Percentiles rank a stretch among this genome's conserved stretches.
Conservation (phyloP, 2,888 invertebrate species). For the Drepana falcataria region DNA sequence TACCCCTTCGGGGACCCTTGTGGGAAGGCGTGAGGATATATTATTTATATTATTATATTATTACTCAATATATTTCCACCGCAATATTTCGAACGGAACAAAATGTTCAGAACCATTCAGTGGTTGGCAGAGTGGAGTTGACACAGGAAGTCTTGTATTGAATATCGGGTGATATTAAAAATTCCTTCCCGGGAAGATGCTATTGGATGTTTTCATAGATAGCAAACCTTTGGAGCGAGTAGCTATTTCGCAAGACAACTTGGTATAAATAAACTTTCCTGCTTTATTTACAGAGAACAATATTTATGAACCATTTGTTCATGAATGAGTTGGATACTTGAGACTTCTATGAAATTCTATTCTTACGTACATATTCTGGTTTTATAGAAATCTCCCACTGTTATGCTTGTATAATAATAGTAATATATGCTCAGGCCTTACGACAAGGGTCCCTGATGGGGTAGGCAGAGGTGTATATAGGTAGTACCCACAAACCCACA, state of each 20-base stretch:
- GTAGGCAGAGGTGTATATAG: too few species aligned
- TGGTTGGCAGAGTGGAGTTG: slow-evolving; percentile 27
- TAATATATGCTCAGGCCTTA: too few species aligned
- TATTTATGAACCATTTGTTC: slow-evolving; percentile 8
- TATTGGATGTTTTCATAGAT: not conserved
- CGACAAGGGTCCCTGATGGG: too few species aligned
- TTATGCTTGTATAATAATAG: too few species aligned
- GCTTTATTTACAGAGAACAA: not conserved
- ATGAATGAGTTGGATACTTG: slow-evolving; percentile 7
- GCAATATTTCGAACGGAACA: not conserved
- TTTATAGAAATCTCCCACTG: too few species aligned
- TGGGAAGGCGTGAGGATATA: too few species aligned
- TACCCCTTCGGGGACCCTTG: too few species aligned
- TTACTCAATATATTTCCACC: not conserved
- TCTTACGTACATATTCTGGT: too few species aligned
- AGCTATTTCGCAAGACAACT: not conserved
- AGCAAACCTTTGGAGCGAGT: not conserved
- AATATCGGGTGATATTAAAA: slow-evolving; percentile 55
- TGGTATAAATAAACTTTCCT: not conserved
- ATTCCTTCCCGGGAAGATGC: slow-evolving; percentile 32
- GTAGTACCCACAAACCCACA: too few species aligned
- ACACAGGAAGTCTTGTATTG: slow-evolving; percentile 42
- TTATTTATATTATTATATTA: too few species aligned
- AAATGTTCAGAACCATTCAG: not conserved
- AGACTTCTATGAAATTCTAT: too few species aligned